Conservation (phyloP, 2,797 vertebrate species). For the Xiphophorus birchmanni region DNA sequence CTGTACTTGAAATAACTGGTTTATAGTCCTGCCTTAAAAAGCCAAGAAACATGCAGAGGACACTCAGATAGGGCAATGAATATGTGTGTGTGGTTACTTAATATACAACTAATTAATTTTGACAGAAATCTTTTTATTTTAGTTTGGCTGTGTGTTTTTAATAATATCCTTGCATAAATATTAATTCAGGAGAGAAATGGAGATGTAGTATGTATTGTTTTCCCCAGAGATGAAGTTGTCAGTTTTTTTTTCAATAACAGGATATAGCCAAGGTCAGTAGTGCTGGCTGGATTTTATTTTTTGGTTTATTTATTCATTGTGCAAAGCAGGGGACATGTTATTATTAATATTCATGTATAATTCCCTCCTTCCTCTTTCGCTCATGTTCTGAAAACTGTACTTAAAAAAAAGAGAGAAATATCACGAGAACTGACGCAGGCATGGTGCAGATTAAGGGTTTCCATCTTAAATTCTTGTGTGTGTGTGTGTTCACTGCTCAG, state of each 20-base stretch:
- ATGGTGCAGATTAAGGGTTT: constrained; percentile 68
- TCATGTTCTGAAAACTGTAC: constrained; percentile 40
- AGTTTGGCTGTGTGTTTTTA: constrained; percentile 26
- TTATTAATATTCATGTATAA: constrained; percentile 28
- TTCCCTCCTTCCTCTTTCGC: constrained; percentile 18
- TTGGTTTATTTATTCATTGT: constrained; percentile 31
- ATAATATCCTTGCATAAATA: constrained; percentile 3
- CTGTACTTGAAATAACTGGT: constrained; percentile 55
- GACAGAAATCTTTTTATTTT: constrained; percentile 1
- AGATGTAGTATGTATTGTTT: neutral
- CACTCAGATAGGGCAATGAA: constrained; percentile 9
- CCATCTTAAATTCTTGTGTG: constrained; percentile 70
- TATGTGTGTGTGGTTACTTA: constrained; percentile 2
- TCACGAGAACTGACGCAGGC: constrained; percentile 69
- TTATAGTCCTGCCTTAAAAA: constrained; percentile 14
- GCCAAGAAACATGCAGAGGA: constrained; percentile 43
- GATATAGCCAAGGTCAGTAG: constrained; percentile 73
- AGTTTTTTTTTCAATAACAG: constrained; percentile 58
- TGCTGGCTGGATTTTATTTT: constrained; percentile 14
- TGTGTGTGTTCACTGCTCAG: constrained; percentile 42
- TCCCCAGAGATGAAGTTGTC: constrained; percentile 41
- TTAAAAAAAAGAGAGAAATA: constrained; percentile 54
- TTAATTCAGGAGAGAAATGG: constrained; percentile 36
- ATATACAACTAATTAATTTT: constrained; percentile 33
- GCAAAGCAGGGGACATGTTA: constrained; percentile 38